A percentile compares a stretch with the other conserved stretches of the same genome.
Conservation (phyloP, 53 echinoderm and acorn worm species). For the Zoroaster sp. region DNA sequence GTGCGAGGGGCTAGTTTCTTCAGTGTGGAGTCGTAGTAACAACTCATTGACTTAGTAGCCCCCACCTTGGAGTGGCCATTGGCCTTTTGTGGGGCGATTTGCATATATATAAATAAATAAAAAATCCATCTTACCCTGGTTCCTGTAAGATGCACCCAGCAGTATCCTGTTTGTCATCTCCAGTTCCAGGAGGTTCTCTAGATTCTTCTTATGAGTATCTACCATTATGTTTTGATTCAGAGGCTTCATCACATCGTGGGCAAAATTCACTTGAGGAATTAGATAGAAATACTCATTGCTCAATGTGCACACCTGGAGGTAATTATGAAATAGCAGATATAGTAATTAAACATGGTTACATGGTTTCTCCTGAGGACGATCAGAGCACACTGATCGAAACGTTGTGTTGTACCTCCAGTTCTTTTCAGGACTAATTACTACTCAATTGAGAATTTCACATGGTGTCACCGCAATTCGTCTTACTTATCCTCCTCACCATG, state of each 20-base stretch:
- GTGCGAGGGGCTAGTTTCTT: no score
- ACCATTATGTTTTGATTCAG: constrained; percentile 26
- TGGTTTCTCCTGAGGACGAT: no score
- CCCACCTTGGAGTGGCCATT: no score
- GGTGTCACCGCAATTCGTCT: no score
- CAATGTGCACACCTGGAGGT: constrained; percentile 60
- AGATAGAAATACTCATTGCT: constrained; percentile 77
- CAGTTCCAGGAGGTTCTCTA: constrained; percentile 69
- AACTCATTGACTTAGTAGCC: no score
- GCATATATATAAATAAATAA: neutral
- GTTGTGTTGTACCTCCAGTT: no score
- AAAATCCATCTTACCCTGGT: constrained; percentile 38
- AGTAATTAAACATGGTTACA: neutral
- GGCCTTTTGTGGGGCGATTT: no score
- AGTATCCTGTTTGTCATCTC: constrained; percentile 75
- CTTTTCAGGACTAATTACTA: no score
- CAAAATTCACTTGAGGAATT: constrained; percentile 70
- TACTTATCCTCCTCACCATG: no score
- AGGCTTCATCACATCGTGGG: constrained; percentile 64
- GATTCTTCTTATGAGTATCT: constrained; percentile 42
- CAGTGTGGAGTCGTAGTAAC: no score
- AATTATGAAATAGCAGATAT: neutral
- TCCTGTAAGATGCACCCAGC: constrained; percentile 68
- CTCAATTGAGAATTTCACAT: no score
- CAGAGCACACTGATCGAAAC: no score